Base-by-base conservation (phyloP, 2,797 vertebrate species). In the Microctenopoma stevenorrisi region DNA sequence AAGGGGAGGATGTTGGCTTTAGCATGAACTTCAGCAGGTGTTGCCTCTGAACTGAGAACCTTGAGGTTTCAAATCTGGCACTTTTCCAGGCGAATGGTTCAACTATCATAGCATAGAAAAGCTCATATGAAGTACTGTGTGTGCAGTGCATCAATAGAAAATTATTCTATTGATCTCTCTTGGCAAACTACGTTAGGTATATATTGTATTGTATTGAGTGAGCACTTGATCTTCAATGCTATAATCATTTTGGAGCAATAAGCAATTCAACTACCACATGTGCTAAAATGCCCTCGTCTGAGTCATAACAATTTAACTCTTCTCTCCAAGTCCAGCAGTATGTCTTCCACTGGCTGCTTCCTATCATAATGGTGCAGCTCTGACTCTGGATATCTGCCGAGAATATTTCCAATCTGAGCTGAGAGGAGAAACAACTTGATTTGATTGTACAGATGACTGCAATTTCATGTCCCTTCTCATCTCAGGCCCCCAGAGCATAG, bases 361-460 rank as follows among this genome's bases (percentile, higher is more conserved):
- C 75, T 37, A 64, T 86, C 79, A 80, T 42, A 66, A 84, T 79
- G 50, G 42, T 57, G 49, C 4, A 0, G 74, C 83, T 78, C 69
- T 26, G 49, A 55, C 71, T 73, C 61, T 70, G 87, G 72, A 81
- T 43, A 66, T 89, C 73, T 71, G 81, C 76, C 53, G 11, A 68
- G 74, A 82, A 81, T 53, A 68, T 80, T 86, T 86, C 72, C 76
- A 71, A 74, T 74, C 72, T 72, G 70, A 73, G 77, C 60, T 88
- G 61, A 53, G 75, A 84, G 72, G 70, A 83, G 69, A 84, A 87
- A 74, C 70, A 72, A 87, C 70, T 82, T 90, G 90, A 92, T 91
- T 81, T 81, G 86, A 92, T 91, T 87, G 89, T 82, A 88, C 91
- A 90, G 87, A 86, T 86, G 89, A 91, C 86, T 88, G 85, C 77